These are phyloP conservation scores for Uloborus diversus DNA, from an alignment of 1,140 invertebrate species.

Conservation along the genomic window DNA sequence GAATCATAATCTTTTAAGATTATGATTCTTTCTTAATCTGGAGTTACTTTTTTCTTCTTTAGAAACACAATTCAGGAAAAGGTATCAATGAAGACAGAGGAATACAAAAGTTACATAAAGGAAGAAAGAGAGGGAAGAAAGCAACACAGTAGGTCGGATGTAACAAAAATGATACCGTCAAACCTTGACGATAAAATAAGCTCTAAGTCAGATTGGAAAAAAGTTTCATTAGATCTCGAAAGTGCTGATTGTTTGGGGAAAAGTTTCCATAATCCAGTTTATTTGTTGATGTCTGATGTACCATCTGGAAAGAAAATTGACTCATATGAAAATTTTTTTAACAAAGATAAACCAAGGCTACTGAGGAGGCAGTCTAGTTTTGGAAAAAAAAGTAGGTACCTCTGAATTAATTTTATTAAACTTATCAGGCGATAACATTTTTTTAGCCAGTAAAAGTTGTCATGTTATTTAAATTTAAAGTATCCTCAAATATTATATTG, in stretches of 20 bases:
- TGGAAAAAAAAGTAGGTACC: conserved; percentile 30
- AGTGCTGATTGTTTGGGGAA: conserved; percentile 7
- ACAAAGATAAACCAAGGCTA: conserved; percentile 3
- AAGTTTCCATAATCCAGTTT: conserved; percentile 52
- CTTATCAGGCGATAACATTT: too few relatives aligned
- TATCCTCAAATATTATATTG: too few relatives aligned
- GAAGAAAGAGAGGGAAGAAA: conserved; percentile 17
- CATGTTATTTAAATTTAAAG: too few relatives aligned
- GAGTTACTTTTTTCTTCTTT: neutral
- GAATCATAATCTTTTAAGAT: too few relatives aligned
- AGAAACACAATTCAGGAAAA: conserved; percentile 12
- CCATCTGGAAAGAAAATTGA: conserved; percentile 35
- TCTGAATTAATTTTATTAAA: neutral
- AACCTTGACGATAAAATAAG: conserved; percentile 19
- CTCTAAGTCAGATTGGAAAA: conserved; percentile 26
- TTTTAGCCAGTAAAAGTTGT: too few relatives aligned
- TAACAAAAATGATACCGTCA: conserved; percentile 57
- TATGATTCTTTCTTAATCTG: too few relatives aligned
- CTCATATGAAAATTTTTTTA: conserved; percentile 23
- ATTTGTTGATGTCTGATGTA: conserved; percentile 56
- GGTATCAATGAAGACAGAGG: neutral
- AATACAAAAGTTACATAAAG: conserved; percentile 32
- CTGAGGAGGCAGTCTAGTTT: conserved; percentile 27
- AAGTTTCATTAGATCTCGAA: neutral
- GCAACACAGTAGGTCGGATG: conserved; percentile 54